These are phyloP conservation scores for Chloromyia formosa DNA, from an alignment of 2,888 invertebrate species.

Conservation along the genomic window DNA sequence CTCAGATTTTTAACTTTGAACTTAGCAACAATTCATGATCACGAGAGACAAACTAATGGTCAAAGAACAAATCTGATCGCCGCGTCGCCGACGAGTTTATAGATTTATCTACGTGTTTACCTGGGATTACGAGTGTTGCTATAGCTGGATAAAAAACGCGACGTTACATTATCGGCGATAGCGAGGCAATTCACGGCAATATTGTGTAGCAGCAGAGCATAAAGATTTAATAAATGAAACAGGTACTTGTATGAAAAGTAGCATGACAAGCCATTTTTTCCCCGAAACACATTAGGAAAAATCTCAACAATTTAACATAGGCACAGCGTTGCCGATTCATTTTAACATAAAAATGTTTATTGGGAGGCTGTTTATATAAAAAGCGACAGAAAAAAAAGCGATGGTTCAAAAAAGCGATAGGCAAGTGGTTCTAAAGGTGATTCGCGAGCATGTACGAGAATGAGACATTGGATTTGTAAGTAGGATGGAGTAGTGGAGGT, in stretches of 20 bases:
- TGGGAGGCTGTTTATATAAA: too few relatives aligned
- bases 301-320: too few relatives aligned
- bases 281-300: too few relatives aligned
- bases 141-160: too few relatives aligned
- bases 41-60: background rate
- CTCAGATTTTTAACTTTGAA: background rate
- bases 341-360: too few relatives aligned
- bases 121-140: background rate
- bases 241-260: background rate
- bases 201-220: conserved; percentile 16
- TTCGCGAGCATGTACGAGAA: too few relatives aligned
- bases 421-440: too few relatives aligned
- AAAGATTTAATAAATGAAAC: background rate
- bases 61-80: background rate
- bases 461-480: too few relatives aligned
- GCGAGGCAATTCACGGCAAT: conserved; percentile 13
- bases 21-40: background rate
- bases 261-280: conserved; percentile 15
- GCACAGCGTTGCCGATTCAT: too few relatives aligned
- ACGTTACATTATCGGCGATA: background rate
- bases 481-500: too few relatives aligned
- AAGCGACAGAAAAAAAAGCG: too few relatives aligned
- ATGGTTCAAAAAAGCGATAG: too few relatives aligned
- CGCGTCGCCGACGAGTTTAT: background rate
- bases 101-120: background rate